phyloP scores from a whole-genome alignment of 2,113 vertebrate genomes.

The Bubalus kerabau region DNA sequence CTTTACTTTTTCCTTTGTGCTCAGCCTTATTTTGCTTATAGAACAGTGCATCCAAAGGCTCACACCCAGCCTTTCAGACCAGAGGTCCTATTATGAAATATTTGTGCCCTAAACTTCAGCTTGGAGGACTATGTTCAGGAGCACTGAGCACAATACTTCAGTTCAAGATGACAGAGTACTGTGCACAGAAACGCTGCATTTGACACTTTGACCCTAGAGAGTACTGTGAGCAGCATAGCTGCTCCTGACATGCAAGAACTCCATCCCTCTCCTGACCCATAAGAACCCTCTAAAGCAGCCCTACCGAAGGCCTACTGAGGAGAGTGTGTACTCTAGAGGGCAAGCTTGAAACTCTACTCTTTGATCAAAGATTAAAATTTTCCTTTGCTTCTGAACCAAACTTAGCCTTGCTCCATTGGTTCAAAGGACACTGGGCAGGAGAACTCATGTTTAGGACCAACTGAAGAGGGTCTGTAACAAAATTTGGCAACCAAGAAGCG shows the following conservation, averaged over 20 bases:
- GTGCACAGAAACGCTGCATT: rapidly evolving
- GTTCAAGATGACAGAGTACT: background rate
- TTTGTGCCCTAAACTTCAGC: background rate
- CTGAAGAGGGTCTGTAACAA: background rate
- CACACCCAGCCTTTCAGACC: background rate
- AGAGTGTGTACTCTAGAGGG: background rate
- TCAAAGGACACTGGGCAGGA: background rate
- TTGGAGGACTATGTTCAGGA: background rate
- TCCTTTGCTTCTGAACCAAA: background rate
- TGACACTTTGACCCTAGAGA: background rate
- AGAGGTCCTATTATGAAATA: background rate
- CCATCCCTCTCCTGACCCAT: background rate
- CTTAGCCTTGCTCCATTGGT: background rate
- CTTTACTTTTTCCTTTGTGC: background rate
- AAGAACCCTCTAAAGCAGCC: background rate
- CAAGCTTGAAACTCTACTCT: background rate
- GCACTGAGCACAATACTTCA: background rate
- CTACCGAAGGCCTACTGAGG: background rate
- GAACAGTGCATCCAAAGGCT: background rate
- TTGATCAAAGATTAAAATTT: background rate
- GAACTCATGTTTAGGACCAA: background rate
- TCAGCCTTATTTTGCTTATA: background rate
- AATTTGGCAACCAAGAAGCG: background rate
- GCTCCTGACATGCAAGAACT: background rate
- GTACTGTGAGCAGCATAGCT: background rate